phyloP scores from a whole-genome alignment of 64 coral and sea anemone genomes.

The Stichodactyla mertensii region DNA sequence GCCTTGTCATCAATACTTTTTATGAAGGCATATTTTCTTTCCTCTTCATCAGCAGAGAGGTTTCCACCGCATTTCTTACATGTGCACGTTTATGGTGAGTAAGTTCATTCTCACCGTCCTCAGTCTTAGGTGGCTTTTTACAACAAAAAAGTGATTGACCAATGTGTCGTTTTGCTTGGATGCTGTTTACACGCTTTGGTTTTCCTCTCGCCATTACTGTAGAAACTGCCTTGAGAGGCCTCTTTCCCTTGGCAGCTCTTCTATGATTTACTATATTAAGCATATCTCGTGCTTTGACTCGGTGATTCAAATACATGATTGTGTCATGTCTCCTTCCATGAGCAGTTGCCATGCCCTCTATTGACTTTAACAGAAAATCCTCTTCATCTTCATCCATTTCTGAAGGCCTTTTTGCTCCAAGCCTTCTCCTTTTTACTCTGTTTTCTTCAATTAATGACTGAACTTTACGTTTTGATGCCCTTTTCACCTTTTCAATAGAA shows the following conservation, averaged over 20 bases:
- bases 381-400: conserved; percentile 45
- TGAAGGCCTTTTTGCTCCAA: conserved; percentile 3
- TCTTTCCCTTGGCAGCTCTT: background rate
- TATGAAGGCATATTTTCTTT: conserved; percentile 19
- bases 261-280: conserved; percentile 13
- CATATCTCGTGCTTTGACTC: conserved; percentile 26
- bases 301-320: conserved; percentile 21
- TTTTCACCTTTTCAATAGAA: background rate
- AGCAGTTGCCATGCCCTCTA: conserved; percentile 7
- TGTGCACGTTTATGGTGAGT: conserved; percentile 36
- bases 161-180: conserved; percentile 38
- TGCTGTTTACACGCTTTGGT: conserved; percentile 21
- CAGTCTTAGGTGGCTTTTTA: conserved; percentile 35
- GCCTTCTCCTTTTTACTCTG: conserved; percentile 28
- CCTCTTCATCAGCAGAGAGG: conserved; percentile 14
- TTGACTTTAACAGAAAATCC: conserved; percentile 20
- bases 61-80: conserved; percentile 18
- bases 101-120: conserved; percentile 1
- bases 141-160: conserved; percentile 43
- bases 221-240: background rate
- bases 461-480: background rate
- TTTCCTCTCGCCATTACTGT: background rate
- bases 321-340: conserved; percentile 36
- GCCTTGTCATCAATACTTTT: conserved; percentile 26
- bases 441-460: background rate